These are phyloP conservation scores for Zaprionus obscuricornis DNA, from an alignment of 2,888 invertebrate genomes.

Conservation along the genomic window DNA sequence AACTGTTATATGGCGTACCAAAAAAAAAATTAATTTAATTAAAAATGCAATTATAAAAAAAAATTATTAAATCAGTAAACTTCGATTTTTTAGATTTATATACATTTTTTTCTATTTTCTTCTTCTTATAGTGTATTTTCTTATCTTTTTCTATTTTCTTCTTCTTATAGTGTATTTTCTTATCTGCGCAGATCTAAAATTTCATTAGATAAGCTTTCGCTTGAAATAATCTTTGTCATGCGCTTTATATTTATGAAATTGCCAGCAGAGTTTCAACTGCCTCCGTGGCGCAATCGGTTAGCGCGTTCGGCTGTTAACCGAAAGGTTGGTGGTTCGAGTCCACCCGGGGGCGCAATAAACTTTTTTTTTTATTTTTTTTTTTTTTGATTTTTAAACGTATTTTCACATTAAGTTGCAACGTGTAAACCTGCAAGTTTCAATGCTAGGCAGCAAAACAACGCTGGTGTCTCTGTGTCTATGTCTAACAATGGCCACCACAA, in stretches of 20 bases:
- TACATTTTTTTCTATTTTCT: no score
- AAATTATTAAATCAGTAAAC: no score
- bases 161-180: no score
- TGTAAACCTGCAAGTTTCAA: constrained; percentile 45
- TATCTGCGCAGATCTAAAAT: background rate
- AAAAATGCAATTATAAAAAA: no score
- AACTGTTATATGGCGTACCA: no score
- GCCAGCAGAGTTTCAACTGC: constrained; percentile 35
- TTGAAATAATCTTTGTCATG: background rate
- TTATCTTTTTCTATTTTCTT: no score
- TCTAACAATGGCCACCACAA: constrained; percentile 72
- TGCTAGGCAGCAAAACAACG: constrained; percentile 26
- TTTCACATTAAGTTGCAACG: constrained; percentile 17
- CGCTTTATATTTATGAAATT: background rate
- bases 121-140: no score
- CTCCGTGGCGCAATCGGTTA: constrained; percentile 96
- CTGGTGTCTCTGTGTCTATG: constrained; percentile 64
- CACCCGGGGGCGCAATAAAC: constrained; percentile 92
- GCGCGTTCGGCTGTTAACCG: constrained; percentile 99
- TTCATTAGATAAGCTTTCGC: background rate
- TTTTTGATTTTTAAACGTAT: background rate
- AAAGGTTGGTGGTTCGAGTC: constrained; percentile 99
- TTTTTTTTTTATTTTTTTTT: constrained; percentile 10
- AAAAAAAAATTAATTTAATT: no score
- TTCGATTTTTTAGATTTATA: no score